Evolutionary conservation across 2,888 invertebrate species (phyloP).

Genomic region (Melipona beecheii): DNA sequence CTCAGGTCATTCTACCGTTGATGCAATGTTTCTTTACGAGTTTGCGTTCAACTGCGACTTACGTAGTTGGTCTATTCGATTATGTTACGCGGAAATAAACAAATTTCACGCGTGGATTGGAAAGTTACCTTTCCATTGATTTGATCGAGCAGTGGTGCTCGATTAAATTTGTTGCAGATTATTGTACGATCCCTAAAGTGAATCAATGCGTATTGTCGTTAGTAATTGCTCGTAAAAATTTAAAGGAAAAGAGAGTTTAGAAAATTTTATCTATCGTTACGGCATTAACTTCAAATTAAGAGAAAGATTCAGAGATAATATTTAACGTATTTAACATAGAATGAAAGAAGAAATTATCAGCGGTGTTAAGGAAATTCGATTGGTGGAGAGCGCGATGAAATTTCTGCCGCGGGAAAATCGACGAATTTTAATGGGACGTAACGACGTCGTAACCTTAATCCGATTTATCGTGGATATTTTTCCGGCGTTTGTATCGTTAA

Average conservation of each 20-base stretch:
- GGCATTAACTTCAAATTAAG: neutral
- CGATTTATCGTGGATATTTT: slow-evolving; percentile 60
- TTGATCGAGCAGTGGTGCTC: neutral
- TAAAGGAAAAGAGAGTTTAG: neutral
- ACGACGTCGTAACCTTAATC: slow-evolving; percentile 66
- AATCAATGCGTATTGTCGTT: neutral
- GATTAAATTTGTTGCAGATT: neutral
- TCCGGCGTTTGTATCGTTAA: slow-evolving; percentile 52
- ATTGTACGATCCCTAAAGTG: neutral
- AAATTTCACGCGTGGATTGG: no score
- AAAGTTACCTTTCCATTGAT: no score
- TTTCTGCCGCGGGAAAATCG: slow-evolving; percentile 25
- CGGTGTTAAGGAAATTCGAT: neutral
- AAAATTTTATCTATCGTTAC: neutral
- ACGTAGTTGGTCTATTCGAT: neutral
- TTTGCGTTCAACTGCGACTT: slow-evolving; percentile 6
- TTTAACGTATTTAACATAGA: neutral
- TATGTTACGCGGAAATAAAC: neutral
- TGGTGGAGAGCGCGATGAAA: slow-evolving; percentile 19
- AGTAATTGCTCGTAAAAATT: neutral
- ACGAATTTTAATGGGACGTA: slow-evolving; percentile 52
- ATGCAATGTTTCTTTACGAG: no score
- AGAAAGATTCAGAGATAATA: neutral
- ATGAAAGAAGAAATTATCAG: slow-evolving; percentile 24
- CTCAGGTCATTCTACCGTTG: neutral